Base-by-base conservation (phyloP, 2,888 invertebrate species). In the Anthrax anthrax region DNA sequence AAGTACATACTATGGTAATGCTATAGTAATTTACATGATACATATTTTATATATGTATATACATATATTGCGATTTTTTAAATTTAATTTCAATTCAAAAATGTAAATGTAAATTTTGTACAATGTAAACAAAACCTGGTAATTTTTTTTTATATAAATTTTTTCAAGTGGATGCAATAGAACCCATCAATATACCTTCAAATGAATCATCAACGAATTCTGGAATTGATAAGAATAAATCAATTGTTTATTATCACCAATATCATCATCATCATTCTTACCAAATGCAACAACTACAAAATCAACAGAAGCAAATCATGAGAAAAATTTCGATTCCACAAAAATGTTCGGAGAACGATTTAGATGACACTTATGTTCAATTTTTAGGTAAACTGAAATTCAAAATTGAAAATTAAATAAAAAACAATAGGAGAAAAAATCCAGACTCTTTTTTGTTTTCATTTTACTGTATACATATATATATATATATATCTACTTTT, bases 281-380 rank as follows among this genome's bases (percentile, higher is more conserved):
- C 12, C 29, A 9, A 12, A 12, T 32, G 13, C 29, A 32, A 32
- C 29, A 32, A 2, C 29, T 1, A 12, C 29, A 32, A 12, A 10
- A 10, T 6, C 29, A 29, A 29, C 29, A 29, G 10, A 6, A 29
- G 10, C 29, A 29, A 29, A 10, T 23, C 23, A 23, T 23, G 23
- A 23, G 23, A 23, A 23, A 23, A 8, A 23, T 23, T 23, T 23
- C 23, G 23, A 23, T 23, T 10, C 29, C 8, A 37, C 37, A 17
- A 16, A 37, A 23, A 23, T 23, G 23, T 12, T 39, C 19, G 10
- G 44, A 37, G 16, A 36, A 8, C 18, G 43, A 44, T 17, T 23
- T 41, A 16, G 48, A 46, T 19, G 45, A 48, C 29, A 48, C 45
- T 23, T 48, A 48, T 39, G 48, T 48, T 40, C 45, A 36, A 32